Evolutionary conservation across 2,888 invertebrate species (phyloP).

Genomic region (Melipona bicolor): DNA sequence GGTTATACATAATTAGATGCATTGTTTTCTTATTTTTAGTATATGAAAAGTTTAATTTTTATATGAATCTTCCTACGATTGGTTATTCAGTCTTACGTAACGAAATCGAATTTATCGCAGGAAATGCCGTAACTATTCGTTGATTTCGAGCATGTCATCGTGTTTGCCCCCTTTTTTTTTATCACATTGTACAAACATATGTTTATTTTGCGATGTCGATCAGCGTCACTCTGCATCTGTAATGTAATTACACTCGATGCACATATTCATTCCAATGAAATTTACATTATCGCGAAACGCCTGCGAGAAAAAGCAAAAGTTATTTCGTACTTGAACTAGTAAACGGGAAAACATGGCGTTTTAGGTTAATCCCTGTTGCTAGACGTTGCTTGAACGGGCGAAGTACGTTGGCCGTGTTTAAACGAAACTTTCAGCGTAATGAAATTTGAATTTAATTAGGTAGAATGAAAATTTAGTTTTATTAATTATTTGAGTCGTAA

Average conservation of each 20-base stretch:
- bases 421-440: constrained; percentile 30
- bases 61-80: not conserved
- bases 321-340: not conserved
- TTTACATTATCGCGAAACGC: not conserved
- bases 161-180: not conserved
- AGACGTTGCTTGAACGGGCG: not conserved
- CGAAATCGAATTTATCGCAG: not conserved
- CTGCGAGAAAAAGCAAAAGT: not conserved
- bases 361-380: not conserved
- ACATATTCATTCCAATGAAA: not conserved
- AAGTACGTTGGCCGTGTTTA: not conserved
- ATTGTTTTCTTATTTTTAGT: not conserved
- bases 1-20: not conserved
- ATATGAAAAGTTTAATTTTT: not conserved
- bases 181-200: not conserved
- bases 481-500: constrained; percentile 28
- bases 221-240: not conserved
- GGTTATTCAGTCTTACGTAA: not conserved
- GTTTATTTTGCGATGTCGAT: not conserved
- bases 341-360: not conserved
- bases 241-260: not conserved
- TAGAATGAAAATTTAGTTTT: constrained; percentile 44
- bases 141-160: not conserved
- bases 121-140: not conserved
- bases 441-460: constrained; percentile 45